Base-by-base conservation (phyloP, 2,888 invertebrate genomes). In the Ornithoptera alexandrae region DNA sequence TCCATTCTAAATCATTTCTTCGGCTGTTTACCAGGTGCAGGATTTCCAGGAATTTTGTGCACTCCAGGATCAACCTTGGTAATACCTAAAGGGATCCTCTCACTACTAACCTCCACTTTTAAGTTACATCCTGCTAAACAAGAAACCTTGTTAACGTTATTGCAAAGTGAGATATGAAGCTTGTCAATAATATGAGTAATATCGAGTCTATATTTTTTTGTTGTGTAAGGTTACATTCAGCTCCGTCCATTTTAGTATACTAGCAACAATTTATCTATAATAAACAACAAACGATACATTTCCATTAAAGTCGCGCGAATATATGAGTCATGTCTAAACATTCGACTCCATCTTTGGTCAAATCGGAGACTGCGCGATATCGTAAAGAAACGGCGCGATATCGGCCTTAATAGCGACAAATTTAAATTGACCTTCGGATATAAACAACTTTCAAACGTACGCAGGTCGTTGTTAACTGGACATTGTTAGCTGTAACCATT, bases 311-410 rank as follows among this genome's bases (percentile, higher is more conserved):
- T 68, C 72, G 50, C 60, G 71, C 61, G 60, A 63, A 72, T 71
- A 74, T 74, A 81, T 87, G 86, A 86, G 72, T 86, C 85, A 87
- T 79, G 71, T 76, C 60, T 50, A 22, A 60, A 20, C 68, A 74
- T 75, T 74, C 79, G 75, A 75, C 68, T 72, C 86, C 86, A 77
- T 84, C 74, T 87, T 79, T 84, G 87, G 87, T 78, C 81, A 87
- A 85, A 86, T 85, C 81, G 79, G 83, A 82, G 80, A 74, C 73
- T 59, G 72, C 53, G 36, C 70, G 75, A 78, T 79, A 77, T 77
- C 77, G 76, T 73, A 68, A 78, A 78, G 77, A 78, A 81, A 76
- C 75, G 79, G 78, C 80, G 77, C 77, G 61, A 65, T 77, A 69
- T 70, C 76, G 82, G 81, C 84, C 82, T 85, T 80, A 73, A 67